phyloP scores from a whole-genome alignment of 1,140 invertebrate species.

The Camponotus vicinus region DNA sequence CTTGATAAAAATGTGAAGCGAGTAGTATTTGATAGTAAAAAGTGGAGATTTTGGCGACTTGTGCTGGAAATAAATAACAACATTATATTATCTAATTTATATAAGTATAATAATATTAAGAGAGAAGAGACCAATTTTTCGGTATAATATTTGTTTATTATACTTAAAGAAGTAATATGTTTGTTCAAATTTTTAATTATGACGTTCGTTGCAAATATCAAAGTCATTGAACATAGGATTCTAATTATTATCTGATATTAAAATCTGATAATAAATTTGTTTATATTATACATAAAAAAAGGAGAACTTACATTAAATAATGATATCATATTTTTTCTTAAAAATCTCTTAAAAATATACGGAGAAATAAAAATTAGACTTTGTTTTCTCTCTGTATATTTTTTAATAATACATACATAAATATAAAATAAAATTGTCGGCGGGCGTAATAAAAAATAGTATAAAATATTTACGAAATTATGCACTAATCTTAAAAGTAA shows the following conservation, averaged over 20 bases:
- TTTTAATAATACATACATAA: slow-evolving; percentile 59
- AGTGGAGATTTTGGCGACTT: background rate
- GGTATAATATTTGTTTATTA: background rate
- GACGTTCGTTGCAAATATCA: background rate
- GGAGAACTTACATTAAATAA: background rate
- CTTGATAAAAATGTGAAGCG: background rate
- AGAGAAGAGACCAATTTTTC: background rate
- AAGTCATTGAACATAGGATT: background rate
- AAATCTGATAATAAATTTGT: background rate
- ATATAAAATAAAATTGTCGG: slow-evolving; percentile 63
- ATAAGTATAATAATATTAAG: background rate
- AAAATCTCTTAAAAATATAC: background rate
- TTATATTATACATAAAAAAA: slow-evolving; percentile 17
- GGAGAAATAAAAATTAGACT: background rate
- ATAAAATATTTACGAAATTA: slow-evolving; percentile 48
- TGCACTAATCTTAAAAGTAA: slow-evolving; percentile 56
- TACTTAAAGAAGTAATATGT: background rate
- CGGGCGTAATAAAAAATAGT: slow-evolving; percentile 56
- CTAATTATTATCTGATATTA: slow-evolving; percentile 9
- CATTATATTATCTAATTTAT: background rate
- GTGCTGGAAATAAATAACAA: background rate
- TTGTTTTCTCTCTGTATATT: slow-evolving; percentile 3
- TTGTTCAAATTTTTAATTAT: background rate
- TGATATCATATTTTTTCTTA: background rate
- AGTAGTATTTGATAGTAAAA: background rate